Conservation (phyloP, 2,888 invertebrate genomes). For the Bugula neritina region DNA sequence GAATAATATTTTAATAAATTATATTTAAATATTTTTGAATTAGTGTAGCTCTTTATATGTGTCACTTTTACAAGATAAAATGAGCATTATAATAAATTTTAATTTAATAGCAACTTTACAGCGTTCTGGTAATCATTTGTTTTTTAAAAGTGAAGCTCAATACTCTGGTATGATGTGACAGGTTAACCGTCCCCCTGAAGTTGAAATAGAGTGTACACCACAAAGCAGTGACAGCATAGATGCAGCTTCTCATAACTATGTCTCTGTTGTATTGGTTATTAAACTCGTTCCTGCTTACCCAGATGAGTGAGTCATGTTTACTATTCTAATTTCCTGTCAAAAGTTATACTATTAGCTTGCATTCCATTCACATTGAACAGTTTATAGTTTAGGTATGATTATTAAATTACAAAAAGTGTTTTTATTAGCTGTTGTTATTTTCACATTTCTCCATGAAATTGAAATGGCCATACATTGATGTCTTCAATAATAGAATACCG, state of each 20-base stretch:
- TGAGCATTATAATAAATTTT: neutral
- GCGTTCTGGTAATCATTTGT: neutral
- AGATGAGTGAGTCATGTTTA: constrained; percentile 65
- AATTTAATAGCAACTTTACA: neutral
- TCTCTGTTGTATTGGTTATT: constrained; percentile 69
- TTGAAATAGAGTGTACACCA: constrained; percentile 69
- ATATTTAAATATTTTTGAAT: neutral
- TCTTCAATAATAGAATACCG: constrained; percentile 60
- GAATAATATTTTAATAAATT: no score
- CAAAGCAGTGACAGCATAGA: constrained; percentile 64
- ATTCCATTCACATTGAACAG: no score
- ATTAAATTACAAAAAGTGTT: no score
- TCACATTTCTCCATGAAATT: no score
- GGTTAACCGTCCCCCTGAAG: constrained; percentile 69
- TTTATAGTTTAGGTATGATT: no score
- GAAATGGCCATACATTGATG: no score
- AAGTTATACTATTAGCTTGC: no score
- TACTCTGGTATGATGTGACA: constrained; percentile 55
- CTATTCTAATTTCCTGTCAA: no score
- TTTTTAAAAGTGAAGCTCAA: no score
- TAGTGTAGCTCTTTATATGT: neutral
- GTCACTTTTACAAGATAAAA: neutral
- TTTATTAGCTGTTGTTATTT: no score
- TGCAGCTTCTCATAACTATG: constrained; percentile 63
- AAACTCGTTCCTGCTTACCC: constrained; percentile 74